phyloP scores from a whole-genome alignment of 2,888 invertebrate species.

The Rotaria macrura region DNA sequence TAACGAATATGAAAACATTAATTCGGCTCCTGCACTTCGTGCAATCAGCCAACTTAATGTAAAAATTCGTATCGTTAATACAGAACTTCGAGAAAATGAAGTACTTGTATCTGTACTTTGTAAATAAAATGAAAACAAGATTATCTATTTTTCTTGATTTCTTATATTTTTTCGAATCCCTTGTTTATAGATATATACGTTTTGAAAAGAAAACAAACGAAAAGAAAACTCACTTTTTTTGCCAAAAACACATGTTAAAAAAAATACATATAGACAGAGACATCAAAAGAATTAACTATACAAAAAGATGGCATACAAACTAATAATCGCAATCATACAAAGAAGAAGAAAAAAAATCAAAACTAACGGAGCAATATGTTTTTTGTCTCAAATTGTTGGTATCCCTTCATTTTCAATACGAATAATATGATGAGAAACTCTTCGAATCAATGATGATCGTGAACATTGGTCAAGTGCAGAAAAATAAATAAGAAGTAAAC shows the following conservation, averaged over 20 bases:
- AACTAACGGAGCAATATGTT: too few species aligned
- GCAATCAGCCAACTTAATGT: too few species aligned
- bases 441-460: neutral
- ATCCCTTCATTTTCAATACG: neutral
- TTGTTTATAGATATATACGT: neutral
- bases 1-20: too few species aligned
- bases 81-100: too few species aligned
- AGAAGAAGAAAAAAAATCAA: neutral
- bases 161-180: neutral
- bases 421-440: neutral
- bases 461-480: neutral
- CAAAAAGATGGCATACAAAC: neutral
- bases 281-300: neutral
- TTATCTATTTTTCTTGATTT: neutral
- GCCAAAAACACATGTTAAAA: neutral
- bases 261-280: neutral
- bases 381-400: neutral
- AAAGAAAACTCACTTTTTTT: neutral
- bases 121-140: too few species aligned
- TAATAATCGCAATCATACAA: neutral
- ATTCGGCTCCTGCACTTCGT: too few species aligned
- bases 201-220: too few species aligned
- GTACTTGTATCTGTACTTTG: too few species aligned
- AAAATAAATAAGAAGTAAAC: neutral
- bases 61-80: too few species aligned